A percentile compares a stretch with the other conserved stretches of the same genome.
Conservation (phyloP, 23 tunicate genomes). For the Ciona savignyi region DNA sequence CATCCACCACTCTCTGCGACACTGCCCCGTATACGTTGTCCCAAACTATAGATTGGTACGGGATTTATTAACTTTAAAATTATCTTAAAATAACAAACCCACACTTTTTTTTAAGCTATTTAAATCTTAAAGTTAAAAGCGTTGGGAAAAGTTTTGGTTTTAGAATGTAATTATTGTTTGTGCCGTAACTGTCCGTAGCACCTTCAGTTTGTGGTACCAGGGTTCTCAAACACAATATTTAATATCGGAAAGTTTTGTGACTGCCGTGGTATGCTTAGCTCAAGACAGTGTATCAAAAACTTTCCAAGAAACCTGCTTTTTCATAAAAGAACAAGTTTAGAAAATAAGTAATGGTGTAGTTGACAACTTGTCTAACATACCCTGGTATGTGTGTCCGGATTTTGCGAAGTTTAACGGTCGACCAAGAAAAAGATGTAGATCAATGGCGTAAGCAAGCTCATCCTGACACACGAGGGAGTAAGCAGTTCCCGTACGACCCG, state of each 20-base stretch:
- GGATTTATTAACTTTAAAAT: no score
- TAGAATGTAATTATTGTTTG: constrained; percentile 22
- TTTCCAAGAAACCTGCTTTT: background rate
- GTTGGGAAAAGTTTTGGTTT: no score
- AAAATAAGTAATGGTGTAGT: no score
- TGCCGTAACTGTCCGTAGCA: constrained; percentile 67
- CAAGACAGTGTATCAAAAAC: background rate
- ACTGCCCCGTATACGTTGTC: constrained; percentile 60
- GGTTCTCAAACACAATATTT: constrained; percentile 56
- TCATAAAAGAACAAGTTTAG: no score
- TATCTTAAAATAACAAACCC: no score
- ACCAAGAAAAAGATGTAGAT: constrained; percentile 85
- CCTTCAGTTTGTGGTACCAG: constrained; percentile 18
- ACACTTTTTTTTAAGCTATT: no score
- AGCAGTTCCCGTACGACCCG: constrained; percentile 91
- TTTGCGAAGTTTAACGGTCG: constrained; percentile 49
- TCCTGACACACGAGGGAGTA: constrained; percentile 77
- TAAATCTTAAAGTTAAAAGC: no score
- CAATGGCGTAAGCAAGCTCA: constrained; percentile 77
- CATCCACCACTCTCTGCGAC: constrained; percentile 68
- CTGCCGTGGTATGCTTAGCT: background rate
- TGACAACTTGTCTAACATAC: constrained; percentile 30
- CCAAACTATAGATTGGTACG: no score
- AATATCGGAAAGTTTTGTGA: constrained; percentile 25
- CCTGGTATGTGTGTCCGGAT: constrained; percentile 34